These are phyloP conservation scores for Papilio xuthus DNA, from an alignment of 1,140 invertebrate genomes.

Conservation along the genomic window DNA sequence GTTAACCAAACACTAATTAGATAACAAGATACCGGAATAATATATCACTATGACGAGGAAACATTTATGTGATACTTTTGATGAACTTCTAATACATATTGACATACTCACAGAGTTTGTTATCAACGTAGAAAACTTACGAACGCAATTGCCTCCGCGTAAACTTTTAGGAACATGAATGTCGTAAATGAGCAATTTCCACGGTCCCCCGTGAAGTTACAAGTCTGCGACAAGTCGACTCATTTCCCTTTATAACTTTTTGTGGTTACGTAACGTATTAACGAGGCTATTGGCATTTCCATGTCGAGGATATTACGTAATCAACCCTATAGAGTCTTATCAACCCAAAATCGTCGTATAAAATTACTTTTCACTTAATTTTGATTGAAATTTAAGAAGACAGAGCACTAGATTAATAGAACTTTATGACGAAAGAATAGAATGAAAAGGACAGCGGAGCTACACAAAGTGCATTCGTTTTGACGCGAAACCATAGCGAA, in stretches of 20 bases:
- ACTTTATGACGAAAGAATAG: neutral
- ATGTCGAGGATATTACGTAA: neutral
- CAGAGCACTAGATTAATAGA: neutral
- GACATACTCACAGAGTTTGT: neutral
- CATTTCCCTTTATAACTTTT: constrained; percentile 40
- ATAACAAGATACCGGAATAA: neutral
- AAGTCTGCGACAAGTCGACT: constrained; percentile 34
- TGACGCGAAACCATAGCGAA: too few species aligned
- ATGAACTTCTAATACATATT: neutral
- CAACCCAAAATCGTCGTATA: neutral
- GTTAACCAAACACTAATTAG: neutral
- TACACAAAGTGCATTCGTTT: too few species aligned
- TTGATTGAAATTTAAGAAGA: neutral
- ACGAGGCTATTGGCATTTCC: constrained; percentile 34
- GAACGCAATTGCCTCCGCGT: constrained; percentile 29
- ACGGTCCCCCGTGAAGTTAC: constrained; percentile 33
- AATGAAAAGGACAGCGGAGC: too few species aligned
- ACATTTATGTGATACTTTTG: neutral
- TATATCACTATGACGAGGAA: neutral
- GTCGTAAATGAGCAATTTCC: constrained; percentile 39
- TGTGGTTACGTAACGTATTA: constrained; percentile 34
- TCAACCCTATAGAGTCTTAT: neutral
- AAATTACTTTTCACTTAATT: neutral
- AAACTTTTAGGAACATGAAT: constrained; percentile 37
- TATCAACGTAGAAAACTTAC: constrained; percentile 21